phyloP scores from a whole-genome alignment of 2,113 vertebrate genomes.

The Poeciliopsis turrubarensis region DNA sequence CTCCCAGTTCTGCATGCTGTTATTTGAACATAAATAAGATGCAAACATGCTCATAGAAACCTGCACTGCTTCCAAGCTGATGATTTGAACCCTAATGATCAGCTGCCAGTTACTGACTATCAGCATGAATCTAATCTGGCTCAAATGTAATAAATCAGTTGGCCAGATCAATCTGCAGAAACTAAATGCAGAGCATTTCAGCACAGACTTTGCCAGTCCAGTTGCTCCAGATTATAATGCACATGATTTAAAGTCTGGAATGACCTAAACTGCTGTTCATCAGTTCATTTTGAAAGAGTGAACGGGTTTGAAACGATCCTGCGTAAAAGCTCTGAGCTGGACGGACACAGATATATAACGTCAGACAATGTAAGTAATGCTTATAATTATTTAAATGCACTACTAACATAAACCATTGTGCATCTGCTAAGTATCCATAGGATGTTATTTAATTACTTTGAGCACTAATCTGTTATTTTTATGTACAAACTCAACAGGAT shows the following conservation, averaged over 20 bases:
- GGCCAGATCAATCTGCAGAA: not conserved
- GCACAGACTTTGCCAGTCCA: not conserved
- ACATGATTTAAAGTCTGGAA: not conserved
- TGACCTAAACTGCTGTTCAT: not conserved
- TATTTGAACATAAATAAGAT: not conserved
- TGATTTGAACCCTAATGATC: not conserved
- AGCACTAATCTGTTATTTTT: conserved; percentile 18
- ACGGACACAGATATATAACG: conserved; percentile 17
- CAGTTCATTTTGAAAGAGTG: no score
- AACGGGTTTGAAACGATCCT: not conserved
- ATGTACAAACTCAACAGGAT: conserved; percentile 13
- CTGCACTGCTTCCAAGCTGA: not conserved
- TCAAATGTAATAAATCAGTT: not conserved
- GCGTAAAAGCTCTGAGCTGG: not conserved
- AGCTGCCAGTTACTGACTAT: not conserved
- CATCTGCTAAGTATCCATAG: not conserved
- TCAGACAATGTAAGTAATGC: conserved; percentile 12
- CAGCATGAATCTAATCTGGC: not conserved
- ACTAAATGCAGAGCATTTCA: no score
- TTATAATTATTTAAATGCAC: not conserved
- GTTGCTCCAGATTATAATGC: not conserved
- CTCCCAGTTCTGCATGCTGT: not conserved
- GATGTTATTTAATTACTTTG: conserved; percentile 2
- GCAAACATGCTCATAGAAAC: not conserved
- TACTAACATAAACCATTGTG: not conserved